Evolutionary conservation across 2,113 vertebrate species (phyloP), one percentile per base, ranked within the genome.

Genomic region (Anguilla rostrata): DNA sequence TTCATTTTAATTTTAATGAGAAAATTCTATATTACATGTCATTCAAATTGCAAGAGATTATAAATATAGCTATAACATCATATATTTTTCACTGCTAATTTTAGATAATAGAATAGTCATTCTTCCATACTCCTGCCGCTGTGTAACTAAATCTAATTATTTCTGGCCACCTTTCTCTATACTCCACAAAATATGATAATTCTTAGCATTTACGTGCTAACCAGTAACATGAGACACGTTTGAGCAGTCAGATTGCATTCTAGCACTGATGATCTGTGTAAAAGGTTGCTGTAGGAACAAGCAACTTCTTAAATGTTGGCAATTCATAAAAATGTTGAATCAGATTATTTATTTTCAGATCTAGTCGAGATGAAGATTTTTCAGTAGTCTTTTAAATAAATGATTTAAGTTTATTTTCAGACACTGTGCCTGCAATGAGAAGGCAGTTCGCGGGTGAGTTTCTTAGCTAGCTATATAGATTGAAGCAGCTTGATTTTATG

Each of bases 401-500:
- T n/a, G 2, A n/a, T 71, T 71, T 71, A 26, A 75, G 71, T 75
- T 75, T 75, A 26, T 9, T 75, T 29, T 75, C 71, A 75, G n/a
- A 34, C 63, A 71, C 26, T 71, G 63, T 71, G 26, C 20, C 26
- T 75, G 71, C 71, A 75, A 75, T 75, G n/a, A 75, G 26, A 75
- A 9, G 71, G 71, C n/a, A 34, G 29, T 75, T 75, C 8, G 34
- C 0, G 26, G n/a, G 60, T 34, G 71, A 75, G n/a, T 34, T 75
- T 75, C 5, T 75, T 75, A n/a, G 71, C 71, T 75, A 75, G 71
- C 71, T 75, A 75, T 75, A 75, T 34, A n/a, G 71, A 75, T 75
- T 6, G 71, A 75, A 34, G 71, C 26, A 75, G 71, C 71, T 34
- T n/a, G 6, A 75, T n/a, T 75, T 75, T 75, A 75, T 75, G 71